Conservation (phyloP, 1,140 invertebrate species). For the Cardiocondyla obscurior region DNA sequence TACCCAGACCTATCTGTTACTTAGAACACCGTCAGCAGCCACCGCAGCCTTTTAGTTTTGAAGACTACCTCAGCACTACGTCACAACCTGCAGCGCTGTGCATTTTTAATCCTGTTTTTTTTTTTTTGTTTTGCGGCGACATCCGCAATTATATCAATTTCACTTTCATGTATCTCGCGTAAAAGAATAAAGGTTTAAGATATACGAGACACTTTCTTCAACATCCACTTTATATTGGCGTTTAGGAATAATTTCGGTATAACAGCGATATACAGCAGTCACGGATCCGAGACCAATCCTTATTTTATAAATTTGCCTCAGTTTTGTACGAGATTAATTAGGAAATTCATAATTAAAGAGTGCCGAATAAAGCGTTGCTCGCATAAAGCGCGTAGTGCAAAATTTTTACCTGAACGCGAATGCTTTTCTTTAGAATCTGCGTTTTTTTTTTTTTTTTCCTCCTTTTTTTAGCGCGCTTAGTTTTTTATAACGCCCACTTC, state of each 20-base stretch:
- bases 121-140: background rate
- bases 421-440: slow-evolving; percentile 2
- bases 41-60: slow-evolving; percentile 79
- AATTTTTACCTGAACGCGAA: background rate
- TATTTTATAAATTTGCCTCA: background rate
- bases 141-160: slow-evolving; percentile 24
- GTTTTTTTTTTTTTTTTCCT: background rate
- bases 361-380: background rate
- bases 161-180: background rate
- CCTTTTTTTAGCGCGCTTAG: slow-evolving; percentile 14
- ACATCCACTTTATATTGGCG: background rate
- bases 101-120: slow-evolving; percentile 39
- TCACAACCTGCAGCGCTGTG: slow-evolving; percentile 63
- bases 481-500: background rate
- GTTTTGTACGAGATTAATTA: background rate
- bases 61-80: slow-evolving; percentile 76
- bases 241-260: background rate
- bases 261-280: background rate
- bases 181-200: background rate
- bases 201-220: background rate
- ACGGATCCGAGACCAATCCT: background rate
- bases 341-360: slow-evolving; percentile 23
- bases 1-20: slow-evolving; percentile 80
- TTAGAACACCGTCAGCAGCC: slow-evolving; percentile 78
- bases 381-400: background rate